These are phyloP conservation scores for Lordiphosa collinella DNA, from an alignment of 1,140 invertebrate species.

Conservation along the genomic window DNA sequence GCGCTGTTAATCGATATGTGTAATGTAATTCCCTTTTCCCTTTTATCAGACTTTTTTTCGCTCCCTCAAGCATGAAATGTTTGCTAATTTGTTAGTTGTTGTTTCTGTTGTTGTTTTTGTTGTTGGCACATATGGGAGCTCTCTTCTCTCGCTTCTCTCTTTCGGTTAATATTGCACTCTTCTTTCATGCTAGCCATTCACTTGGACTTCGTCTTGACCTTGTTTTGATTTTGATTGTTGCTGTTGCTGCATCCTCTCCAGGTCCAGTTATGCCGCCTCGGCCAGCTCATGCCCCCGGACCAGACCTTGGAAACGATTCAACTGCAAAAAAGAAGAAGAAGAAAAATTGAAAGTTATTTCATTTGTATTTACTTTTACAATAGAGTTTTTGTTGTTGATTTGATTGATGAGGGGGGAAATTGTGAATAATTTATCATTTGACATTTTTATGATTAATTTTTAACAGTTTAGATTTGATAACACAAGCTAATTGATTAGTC, in stretches of 20 bases:
- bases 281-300: slow-evolving; percentile 43
- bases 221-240: slow-evolving; percentile 27
- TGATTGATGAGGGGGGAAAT: slow-evolving; percentile 3
- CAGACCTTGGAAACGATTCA: slow-evolving; percentile 22
- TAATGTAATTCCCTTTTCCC: slow-evolving; percentile 16
- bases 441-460: background rate
- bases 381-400: background rate
- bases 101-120: slow-evolving; percentile 29
- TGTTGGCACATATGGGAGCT: slow-evolving; percentile 67
- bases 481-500: no score
- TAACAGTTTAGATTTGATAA: no score
- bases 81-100: slow-evolving; percentile 34
- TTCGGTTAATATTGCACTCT: slow-evolving; percentile 33
- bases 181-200: slow-evolving; percentile 48
- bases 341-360: slow-evolving; percentile 3
- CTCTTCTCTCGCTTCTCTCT: slow-evolving; percentile 23
- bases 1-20: slow-evolving; percentile 9
- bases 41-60: slow-evolving; percentile 65
- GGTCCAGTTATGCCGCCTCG: slow-evolving; percentile 34
- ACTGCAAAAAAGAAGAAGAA: slow-evolving; percentile 11
- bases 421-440: slow-evolving; percentile 5
- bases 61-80: slow-evolving; percentile 53
- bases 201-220: slow-evolving; percentile 41
- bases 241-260: slow-evolving; percentile 46
- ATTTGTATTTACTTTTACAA: background rate